Conservation (phyloP, 2,113 vertebrate species). For the Holacanthus passer region DNA sequence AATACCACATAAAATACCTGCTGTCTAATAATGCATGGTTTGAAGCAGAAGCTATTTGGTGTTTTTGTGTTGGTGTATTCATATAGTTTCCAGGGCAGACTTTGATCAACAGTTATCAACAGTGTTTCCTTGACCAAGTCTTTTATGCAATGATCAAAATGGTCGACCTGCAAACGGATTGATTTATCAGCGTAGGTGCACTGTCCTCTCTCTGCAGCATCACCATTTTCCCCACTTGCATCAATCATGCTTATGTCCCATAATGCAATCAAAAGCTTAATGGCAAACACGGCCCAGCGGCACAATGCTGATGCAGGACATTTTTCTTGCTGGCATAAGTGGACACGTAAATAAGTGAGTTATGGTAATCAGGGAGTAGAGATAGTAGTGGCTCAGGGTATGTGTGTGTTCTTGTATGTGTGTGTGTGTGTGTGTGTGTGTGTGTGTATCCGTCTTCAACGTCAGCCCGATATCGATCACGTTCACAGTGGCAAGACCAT, state of each 20-base stretch:
- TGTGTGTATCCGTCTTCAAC: constrained; percentile 25
- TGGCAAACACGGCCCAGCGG: constrained; percentile 71
- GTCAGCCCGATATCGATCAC: constrained; percentile 75
- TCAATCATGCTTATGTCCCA: constrained; percentile 83
- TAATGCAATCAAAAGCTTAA: constrained; percentile 83
- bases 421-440: constrained; percentile 7
- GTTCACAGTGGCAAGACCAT: constrained; percentile 46
- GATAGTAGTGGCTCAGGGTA: constrained; percentile 34
- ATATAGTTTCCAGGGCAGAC: not conserved
- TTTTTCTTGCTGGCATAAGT: constrained; percentile 79
- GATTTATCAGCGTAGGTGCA: constrained; percentile 50
- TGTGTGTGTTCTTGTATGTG: not conserved
- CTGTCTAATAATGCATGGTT: not conserved
- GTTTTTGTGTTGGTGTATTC: not conserved
- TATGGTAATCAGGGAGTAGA: constrained; percentile 68
- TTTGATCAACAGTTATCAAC: constrained; percentile 3
- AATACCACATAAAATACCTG: no score
- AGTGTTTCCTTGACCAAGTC: constrained; percentile 11
- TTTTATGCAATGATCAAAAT: constrained; percentile 48
- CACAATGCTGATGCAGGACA: constrained; percentile 76
- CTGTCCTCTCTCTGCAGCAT: constrained; percentile 62
- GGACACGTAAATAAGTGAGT: constrained; percentile 75
- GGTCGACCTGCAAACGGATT: constrained; percentile 43
- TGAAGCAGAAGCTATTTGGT: no score
- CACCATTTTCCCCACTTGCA: constrained; percentile 63